Conservation (phyloP, 2,888 invertebrate species). For the Drosophila nr. perissopoda region DNA sequence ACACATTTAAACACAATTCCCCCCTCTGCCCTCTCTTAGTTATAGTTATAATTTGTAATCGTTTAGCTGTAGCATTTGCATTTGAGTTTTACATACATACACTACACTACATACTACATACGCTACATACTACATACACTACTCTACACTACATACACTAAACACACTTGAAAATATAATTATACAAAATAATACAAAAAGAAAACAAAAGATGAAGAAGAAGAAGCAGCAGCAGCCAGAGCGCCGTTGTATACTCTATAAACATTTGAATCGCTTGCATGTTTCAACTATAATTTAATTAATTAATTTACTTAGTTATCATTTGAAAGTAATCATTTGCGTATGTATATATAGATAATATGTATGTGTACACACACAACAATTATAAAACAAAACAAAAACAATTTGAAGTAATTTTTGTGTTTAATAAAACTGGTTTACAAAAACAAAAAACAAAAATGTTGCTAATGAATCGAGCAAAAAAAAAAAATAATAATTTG, state of each 20-base stretch:
- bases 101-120: slow-evolving; percentile 24
- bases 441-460: slow-evolving; percentile 47
- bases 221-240: slow-evolving; percentile 19
- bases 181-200: slow-evolving; percentile 11
- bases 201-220: background rate
- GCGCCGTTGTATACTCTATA: slow-evolving; percentile 34
- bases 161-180: slow-evolving; percentile 7
- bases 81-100: slow-evolving; percentile 57
- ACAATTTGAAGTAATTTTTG: slow-evolving; percentile 74
- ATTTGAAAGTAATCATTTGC: slow-evolving; percentile 74
- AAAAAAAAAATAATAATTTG: slow-evolving; percentile 49
- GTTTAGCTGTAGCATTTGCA: slow-evolving; percentile 69
- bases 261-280: slow-evolving; percentile 65
- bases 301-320: slow-evolving; percentile 59
- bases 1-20: slow-evolving; percentile 5
- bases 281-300: slow-evolving; percentile 62
- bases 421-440: slow-evolving; percentile 73
- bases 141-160: slow-evolving; percentile 1
- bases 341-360: slow-evolving; percentile 68
- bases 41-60: slow-evolving; percentile 56
- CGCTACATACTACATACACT: slow-evolving; percentile 2
- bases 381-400: slow-evolving; percentile 54
- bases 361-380: slow-evolving; percentile 51
- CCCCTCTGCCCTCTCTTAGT: slow-evolving; percentile 27
- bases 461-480: slow-evolving; percentile 62